These are phyloP conservation scores for Chesias legatella DNA, from an alignment of 2,888 invertebrate species.

Conservation along the genomic window DNA sequence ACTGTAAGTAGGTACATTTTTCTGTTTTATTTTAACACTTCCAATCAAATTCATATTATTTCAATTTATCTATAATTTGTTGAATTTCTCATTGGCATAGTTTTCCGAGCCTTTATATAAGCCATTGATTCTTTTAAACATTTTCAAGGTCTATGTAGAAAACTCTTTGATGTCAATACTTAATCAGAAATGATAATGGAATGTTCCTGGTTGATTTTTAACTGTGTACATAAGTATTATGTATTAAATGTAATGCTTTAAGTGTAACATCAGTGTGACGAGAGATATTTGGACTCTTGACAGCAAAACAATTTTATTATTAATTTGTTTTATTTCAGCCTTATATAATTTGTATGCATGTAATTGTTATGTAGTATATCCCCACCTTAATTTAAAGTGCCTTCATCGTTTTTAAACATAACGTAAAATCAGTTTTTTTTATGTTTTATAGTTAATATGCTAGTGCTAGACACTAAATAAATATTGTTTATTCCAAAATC, in stretches of 20 bases:
- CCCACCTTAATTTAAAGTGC: constrained; percentile 72
- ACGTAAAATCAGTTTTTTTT: constrained; percentile 49
- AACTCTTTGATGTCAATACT: too few relatives aligned
- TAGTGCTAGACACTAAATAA: constrained; percentile 28
- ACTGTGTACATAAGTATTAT: constrained; percentile 63
- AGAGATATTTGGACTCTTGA: constrained; percentile 63
- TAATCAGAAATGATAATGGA: constrained; percentile 6
- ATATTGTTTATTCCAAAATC: constrained; percentile 36
- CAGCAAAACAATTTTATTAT: constrained; percentile 35
- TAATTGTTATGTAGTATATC: constrained; percentile 45
- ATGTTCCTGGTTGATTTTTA: constrained; percentile 44
- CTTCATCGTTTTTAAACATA: constrained; percentile 57
- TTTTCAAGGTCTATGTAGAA: too few relatives aligned
- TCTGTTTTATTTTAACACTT: too few relatives aligned
- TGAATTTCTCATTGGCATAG: too few relatives aligned
- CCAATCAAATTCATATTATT: too few relatives aligned
- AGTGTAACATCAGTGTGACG: constrained; percentile 76
- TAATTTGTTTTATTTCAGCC: constrained; percentile 33
- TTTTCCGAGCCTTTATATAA: too few relatives aligned
- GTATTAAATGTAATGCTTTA: constrained; percentile 66
- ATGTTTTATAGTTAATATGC: constrained; percentile 45
- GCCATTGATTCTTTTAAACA: too few relatives aligned
- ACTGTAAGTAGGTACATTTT: too few relatives aligned
- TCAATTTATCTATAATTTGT: too few relatives aligned
- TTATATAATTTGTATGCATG: constrained; percentile 49